Evolutionary conservation across 2,797 vertebrate species (phyloP).

Genomic region (Enteromius unitaeniatus): DNA sequence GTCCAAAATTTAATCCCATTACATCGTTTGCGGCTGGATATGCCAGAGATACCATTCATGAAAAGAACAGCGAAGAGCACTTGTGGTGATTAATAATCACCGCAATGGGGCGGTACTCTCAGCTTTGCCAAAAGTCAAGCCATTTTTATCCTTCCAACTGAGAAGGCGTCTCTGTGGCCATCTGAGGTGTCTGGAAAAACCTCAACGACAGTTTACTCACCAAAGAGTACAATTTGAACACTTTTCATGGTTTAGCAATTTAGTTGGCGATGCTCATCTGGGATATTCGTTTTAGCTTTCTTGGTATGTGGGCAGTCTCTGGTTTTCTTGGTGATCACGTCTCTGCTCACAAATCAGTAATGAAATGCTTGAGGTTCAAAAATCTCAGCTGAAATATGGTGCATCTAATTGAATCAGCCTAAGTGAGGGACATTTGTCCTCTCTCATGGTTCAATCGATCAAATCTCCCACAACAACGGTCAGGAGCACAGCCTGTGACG

Average conservation of each 20-base stretch:
- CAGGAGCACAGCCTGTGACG: constrained; percentile 32
- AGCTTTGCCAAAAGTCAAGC: constrained; percentile 72
- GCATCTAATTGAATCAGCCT: constrained; percentile 55
- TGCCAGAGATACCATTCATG: constrained; percentile 64
- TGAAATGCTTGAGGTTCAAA: constrained; percentile 43
- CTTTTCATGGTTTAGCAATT: neutral
- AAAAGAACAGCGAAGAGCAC: constrained; percentile 76
- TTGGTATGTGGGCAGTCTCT: neutral
- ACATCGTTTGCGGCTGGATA: constrained; percentile 50
- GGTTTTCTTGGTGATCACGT: constrained; percentile 33
- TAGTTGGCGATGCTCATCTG: too few species aligned
- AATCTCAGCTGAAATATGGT: constrained; percentile 60
- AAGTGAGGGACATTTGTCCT: constrained; percentile 55
- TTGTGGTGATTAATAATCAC: constrained; percentile 82
- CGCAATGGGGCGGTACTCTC: constrained; percentile 29
- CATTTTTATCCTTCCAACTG: constrained; percentile 67
- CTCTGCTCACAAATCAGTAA: constrained; percentile 41
- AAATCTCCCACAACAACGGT: constrained; percentile 48
- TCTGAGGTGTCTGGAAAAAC: constrained; percentile 60
- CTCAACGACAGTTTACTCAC: constrained; percentile 55
- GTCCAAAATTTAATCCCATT: constrained; percentile 76
- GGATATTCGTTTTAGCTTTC: neutral
- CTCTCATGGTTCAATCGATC: constrained; percentile 59
- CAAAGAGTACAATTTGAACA: constrained; percentile 32
- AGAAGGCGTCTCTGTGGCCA: constrained; percentile 40